Conservation (phyloP, 2,797 vertebrate species). For the Ceryle rudis region DNA sequence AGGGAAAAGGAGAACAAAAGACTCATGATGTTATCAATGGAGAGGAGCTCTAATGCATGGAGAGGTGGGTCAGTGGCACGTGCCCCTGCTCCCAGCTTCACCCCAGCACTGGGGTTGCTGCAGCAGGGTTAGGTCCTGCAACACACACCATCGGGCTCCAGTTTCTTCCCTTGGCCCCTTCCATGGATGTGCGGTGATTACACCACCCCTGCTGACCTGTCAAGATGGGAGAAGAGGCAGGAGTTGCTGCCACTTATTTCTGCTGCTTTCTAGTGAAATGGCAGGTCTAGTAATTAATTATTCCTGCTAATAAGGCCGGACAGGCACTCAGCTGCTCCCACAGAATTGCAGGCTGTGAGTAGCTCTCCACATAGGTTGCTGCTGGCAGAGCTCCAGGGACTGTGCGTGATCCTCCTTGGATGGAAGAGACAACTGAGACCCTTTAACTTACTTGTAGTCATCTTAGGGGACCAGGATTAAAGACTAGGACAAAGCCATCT, state of each 20-base stretch:
- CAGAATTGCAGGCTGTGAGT: not conserved
- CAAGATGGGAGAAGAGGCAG: not conserved
- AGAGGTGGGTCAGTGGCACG: not conserved
- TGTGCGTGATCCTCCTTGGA: not conserved
- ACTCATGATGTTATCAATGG: fast-evolving
- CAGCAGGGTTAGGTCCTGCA: not conserved
- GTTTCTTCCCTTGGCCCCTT: not conserved
- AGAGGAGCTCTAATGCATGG: not conserved
- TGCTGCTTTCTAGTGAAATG: not conserved
- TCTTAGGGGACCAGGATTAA: not conserved
- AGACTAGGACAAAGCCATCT: not conserved
- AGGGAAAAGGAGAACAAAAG: not conserved
- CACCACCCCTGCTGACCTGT: not conserved
- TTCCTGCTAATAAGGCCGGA: not conserved
- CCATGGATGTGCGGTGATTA: not conserved
- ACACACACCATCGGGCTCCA: fast-evolving
- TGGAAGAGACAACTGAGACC: not conserved
- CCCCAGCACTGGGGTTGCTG: not conserved
- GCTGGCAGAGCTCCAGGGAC: not conserved
- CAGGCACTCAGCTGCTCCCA: not conserved
- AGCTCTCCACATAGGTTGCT: not conserved
- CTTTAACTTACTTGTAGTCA: not conserved
- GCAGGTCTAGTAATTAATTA: not conserved
- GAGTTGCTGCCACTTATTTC: not conserved
- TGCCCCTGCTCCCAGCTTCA: not conserved